Evolutionary conservation across 2,888 invertebrate genomes (phyloP), one percentile per base, ranked within the genome.

Genomic region (Xylocampa areola): DNA sequence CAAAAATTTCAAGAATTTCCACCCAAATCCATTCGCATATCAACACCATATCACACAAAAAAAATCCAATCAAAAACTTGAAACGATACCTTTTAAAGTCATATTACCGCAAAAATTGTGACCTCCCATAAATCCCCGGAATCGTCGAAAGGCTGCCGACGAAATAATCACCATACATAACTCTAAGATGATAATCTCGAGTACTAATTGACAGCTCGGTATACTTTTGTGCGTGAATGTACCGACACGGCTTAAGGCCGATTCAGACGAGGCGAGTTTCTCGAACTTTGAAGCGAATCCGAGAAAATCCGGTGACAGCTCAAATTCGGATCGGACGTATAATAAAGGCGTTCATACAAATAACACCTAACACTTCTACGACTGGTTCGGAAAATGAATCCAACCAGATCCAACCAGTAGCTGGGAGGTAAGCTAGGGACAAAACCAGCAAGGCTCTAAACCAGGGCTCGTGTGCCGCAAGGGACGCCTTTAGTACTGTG

Each of bases 181-280:
- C 79, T 49, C 64, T 41, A 54, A 76, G 87, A 88, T 85, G 82
- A 76, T 87, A 82, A 88, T 86, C 87, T 84, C 61, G 67, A 79
- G 73, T 66, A 73, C 66, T 89, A 89, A 89, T 89, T 89, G 89
- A 89, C 89, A 88, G 87, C 60, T 80, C 78, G 86, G 87, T 85
- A 82, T 83, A 85, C 80, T 81, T 85, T 77, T 79, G 81, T 74
- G 41, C 40, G 50, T 63, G 73, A 75, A 27, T 73, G 79, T 79
- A 73, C 76, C 59, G 65, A 58, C 55, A 43, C 25, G 39, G 60
- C n/a, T n/a, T n/a, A n/a, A n/a, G n/a, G n/a, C n/a, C n/a, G n/a
- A n/a, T n/a, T n/a, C n/a, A n/a, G n/a, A n/a, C n/a, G n/a, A 62
- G 14, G 43, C 48, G 44, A 60, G 35, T 53, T n/a, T n/a, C n/a